Evolutionary conservation across 1,140 invertebrate species (phyloP).

Genomic region (Alviniconcha marisindica): DNA sequence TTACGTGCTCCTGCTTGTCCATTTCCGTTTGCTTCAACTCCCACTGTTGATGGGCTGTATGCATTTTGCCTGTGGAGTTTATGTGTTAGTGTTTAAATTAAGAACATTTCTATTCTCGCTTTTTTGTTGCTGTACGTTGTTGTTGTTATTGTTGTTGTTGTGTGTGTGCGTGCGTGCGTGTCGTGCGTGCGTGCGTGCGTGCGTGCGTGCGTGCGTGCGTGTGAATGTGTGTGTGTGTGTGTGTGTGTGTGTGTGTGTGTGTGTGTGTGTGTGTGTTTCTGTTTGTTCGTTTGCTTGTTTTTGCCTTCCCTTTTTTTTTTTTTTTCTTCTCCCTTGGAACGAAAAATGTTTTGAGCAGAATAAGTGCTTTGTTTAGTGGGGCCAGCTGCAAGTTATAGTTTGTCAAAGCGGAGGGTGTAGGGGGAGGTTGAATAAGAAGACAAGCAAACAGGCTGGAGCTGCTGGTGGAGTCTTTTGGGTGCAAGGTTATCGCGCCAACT

Average conservation of each 20-base stretch:
- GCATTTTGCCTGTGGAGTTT: too few species aligned
- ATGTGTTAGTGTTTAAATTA: neutral
- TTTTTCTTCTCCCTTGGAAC: neutral
- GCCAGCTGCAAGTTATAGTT: too few species aligned
- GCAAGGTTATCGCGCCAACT: neutral
- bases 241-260: slow-evolving; percentile 16
- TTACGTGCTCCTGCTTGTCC: too few species aligned
- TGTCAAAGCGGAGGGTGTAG: neutral
- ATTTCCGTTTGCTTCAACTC: too few species aligned
- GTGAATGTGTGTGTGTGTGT: neutral
- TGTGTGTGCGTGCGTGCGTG: too few species aligned
- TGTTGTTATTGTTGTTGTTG: too few species aligned
- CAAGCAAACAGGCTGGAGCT: neutral
- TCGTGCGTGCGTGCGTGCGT: too few species aligned
- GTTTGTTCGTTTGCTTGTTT: neutral
- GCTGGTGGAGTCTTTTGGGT: neutral
- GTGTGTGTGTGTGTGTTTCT: slow-evolving; percentile 21
- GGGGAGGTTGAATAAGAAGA: neutral
- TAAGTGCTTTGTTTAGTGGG: too few species aligned
- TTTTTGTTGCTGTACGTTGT: too few species aligned
- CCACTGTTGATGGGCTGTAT: too few species aligned
- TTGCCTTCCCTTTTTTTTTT: neutral
- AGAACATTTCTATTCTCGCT: neutral
- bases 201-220: neutral
- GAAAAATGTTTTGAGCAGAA: too few species aligned